phyloP scores from a whole-genome alignment of 2,113 vertebrate genomes.

The Prochilodus magdalenae region DNA sequence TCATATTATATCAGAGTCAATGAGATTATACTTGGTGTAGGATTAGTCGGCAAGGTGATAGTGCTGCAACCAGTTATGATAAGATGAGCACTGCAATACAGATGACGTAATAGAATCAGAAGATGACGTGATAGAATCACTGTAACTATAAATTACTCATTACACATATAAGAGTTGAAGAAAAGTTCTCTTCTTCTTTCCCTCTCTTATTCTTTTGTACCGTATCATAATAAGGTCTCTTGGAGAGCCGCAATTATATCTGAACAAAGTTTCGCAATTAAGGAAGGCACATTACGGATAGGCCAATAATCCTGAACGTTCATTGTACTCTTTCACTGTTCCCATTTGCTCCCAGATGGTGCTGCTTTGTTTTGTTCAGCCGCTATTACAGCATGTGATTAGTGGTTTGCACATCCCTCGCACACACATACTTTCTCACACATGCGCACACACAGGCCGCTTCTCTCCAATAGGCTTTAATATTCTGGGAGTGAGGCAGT shows the following conservation, averaged over 20 bases:
- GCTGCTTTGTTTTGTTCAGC: conserved; percentile 23
- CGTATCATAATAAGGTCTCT: background rate
- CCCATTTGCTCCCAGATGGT: background rate
- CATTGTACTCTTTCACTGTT: conserved; percentile 17
- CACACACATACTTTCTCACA: background rate
- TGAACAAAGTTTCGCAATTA: background rate
- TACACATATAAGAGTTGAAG: background rate
- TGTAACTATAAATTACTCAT: background rate
- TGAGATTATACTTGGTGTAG: background rate
- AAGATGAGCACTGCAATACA: background rate
- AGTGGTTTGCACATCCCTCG: background rate
- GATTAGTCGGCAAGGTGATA: background rate
- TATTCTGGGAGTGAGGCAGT: background rate
- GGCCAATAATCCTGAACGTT: background rate
- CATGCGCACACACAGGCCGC: background rate
- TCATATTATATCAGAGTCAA: background rate
- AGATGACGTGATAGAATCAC: background rate
- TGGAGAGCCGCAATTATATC: background rate
- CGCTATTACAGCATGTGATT: conserved; percentile 14
- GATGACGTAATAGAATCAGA: background rate
- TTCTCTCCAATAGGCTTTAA: background rate
- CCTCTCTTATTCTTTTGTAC: background rate
- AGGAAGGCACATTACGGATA: conserved; percentile 7
- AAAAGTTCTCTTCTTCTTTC: background rate
- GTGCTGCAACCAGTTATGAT: background rate